Percentiles rank a stretch among this genome's conserved stretches.
phyloP scores from a whole-genome alignment of 2,888 invertebrate genomes.

The Hydroisotoma schaefferi region DNA sequence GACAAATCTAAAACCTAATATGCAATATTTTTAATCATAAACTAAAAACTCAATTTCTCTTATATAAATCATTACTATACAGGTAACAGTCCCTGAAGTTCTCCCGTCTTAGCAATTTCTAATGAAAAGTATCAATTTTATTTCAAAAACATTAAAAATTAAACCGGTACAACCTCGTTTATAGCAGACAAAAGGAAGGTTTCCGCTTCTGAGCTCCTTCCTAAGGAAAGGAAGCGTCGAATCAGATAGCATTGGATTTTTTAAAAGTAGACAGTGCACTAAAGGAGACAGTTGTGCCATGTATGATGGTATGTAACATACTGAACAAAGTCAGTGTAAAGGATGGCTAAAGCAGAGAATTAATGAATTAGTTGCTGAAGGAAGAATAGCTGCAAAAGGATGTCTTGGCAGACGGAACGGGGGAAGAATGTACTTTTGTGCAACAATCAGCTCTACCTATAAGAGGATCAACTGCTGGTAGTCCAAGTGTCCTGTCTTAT shows the following conservation, averaged over 20 bases:
- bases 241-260: neutral
- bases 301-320: neutral
- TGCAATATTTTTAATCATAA: too few relatives aligned
- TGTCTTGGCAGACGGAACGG: neutral
- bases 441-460: constrained; percentile 12
- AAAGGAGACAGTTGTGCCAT: too few relatives aligned
- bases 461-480: neutral
- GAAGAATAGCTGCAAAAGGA: constrained; percentile 1
- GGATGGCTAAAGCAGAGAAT: neutral
- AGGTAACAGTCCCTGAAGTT: too few relatives aligned
- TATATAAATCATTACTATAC: too few relatives aligned
- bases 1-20: too few relatives aligned
- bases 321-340: neutral
- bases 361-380: neutral
- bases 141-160: too few relatives aligned
- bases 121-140: too few relatives aligned
- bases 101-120: too few relatives aligned
- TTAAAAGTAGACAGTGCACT: neutral
- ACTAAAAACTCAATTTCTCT: too few relatives aligned
- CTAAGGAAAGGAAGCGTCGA: neutral
- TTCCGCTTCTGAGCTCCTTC: neutral
- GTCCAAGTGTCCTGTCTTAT: neutral
- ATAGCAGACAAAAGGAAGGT: too few relatives aligned
- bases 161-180: too few relatives aligned
- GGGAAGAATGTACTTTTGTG: neutral